A percentile compares a stretch with the other conserved stretches of the same genome.
These are phyloP conservation scores for Onychostoma macrolepis DNA, from an alignment of 2,113 vertebrate species.

Conservation along the genomic window DNA sequence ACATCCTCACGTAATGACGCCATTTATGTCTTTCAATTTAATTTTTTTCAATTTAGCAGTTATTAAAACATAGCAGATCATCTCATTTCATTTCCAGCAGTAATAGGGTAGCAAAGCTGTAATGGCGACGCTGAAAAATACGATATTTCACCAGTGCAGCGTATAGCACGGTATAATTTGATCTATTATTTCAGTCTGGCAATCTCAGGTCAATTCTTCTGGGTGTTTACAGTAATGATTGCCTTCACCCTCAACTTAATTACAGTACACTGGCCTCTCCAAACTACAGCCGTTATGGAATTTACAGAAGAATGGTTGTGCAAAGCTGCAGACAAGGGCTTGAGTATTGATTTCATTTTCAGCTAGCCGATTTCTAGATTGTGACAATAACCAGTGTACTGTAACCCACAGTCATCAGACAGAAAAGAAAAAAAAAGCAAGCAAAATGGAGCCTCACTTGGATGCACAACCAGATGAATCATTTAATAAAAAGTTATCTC, in stretches of 20 bases:
- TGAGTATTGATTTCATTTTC: slow-evolving; percentile 10
- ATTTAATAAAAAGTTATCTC: neutral
- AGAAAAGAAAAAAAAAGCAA: neutral
- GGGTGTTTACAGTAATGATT: slow-evolving; percentile 52
- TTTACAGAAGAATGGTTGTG: slow-evolving; percentile 10
- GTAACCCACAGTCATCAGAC: neutral
- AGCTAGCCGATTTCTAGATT: neutral
- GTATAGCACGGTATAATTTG: slow-evolving; percentile 12
- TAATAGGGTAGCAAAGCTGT: neutral
- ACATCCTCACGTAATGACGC: slow-evolving; percentile 21
- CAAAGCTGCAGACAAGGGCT: slow-evolving; percentile 5
- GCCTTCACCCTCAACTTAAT: slow-evolving; percentile 48
- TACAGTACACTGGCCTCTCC: slow-evolving; percentile 34
- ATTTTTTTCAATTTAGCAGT: neutral
- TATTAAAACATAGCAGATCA: neutral
- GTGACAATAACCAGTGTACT: neutral
- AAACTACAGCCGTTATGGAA: slow-evolving; percentile 38
- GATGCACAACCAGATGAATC: neutral
- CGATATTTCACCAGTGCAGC: neutral
- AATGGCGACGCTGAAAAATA: neutral
- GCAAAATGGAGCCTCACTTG: neutral
- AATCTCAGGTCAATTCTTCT: slow-evolving; percentile 28
- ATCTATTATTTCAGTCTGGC: slow-evolving; percentile 42
- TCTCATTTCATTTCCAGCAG: slow-evolving; percentile 28
- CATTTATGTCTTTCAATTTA: neutral